Evolutionary conservation across 2,797 vertebrate genomes (phyloP).

Genomic region (Notamacropus eugenii): DNA sequence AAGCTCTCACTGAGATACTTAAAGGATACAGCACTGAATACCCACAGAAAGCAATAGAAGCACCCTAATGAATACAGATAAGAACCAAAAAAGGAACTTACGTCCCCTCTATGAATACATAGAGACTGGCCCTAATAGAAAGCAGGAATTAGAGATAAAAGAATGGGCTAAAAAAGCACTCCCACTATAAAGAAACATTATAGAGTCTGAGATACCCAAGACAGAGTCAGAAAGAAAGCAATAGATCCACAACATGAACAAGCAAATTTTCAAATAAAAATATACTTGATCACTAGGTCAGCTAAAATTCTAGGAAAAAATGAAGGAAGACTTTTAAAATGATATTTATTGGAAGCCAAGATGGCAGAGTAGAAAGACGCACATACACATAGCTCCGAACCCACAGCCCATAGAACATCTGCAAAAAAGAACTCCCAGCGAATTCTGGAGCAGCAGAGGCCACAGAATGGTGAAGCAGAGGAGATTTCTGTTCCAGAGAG

Average conservation of each 20-base stretch:
- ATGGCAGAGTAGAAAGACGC: too few relatives aligned
- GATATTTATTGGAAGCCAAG: too few relatives aligned
- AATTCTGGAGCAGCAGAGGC: too few relatives aligned
- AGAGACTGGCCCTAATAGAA: not conserved
- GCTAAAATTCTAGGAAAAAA: not conserved
- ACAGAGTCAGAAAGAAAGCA: too few relatives aligned
- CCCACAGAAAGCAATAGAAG: not conserved
- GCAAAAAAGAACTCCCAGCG: too few relatives aligned
- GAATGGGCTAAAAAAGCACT: not conserved
- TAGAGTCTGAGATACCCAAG: not conserved
- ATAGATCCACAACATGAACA: not conserved
- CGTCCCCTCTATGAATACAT: not conserved
- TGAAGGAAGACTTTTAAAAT: not conserved
- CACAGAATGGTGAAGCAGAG: too few relatives aligned
- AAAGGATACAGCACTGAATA: not conserved
- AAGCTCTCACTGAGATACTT: not conserved
- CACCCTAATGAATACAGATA: not conserved
- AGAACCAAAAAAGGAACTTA: not conserved
- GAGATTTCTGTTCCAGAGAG: too few relatives aligned
- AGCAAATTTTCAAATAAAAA: not conserved
- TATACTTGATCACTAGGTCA: not conserved
- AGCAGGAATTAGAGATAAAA: not conserved
- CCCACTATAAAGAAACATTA: not conserved
- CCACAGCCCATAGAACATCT: too few relatives aligned
- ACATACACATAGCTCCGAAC: too few relatives aligned